These are phyloP conservation scores for Megalopta genalis DNA, from an alignment of 1,140 invertebrate genomes.

Conservation along the genomic window DNA sequence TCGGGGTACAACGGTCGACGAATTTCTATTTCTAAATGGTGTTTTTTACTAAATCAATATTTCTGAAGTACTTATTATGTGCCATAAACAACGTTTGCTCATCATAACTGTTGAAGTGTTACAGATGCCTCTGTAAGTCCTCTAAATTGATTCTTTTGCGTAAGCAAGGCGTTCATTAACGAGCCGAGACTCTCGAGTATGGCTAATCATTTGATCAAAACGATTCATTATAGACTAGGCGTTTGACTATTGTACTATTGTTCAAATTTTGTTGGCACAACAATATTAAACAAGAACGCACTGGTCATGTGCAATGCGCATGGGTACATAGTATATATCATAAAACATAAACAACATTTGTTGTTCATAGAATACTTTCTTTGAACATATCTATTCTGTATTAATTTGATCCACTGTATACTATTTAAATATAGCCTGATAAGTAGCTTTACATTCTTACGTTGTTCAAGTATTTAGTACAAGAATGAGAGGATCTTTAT, in stretches of 20 bases:
- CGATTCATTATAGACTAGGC: background rate
- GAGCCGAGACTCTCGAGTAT: background rate
- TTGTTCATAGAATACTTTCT: conserved; percentile 27
- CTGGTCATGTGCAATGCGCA: conserved; percentile 3
- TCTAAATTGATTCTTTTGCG: conserved; percentile 20
- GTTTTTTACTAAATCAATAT: conserved; percentile 52
- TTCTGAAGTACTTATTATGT: conserved; percentile 48
- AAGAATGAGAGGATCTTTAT: background rate
- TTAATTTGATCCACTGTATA: conserved; percentile 14
- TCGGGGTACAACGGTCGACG: conserved; percentile 27
- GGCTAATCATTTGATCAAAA: conserved; percentile 13
- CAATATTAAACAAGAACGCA: background rate
- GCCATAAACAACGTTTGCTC: conserved; percentile 51
- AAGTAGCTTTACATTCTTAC: conserved; percentile 18
- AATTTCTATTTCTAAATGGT: conserved; percentile 27
- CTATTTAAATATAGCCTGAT: background rate
- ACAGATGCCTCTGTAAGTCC: conserved; percentile 8
- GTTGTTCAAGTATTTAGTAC: conserved; percentile 24
- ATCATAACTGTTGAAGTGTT: conserved; percentile 11
- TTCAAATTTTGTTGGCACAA: conserved; percentile 26
- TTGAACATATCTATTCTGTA: conserved; percentile 32
- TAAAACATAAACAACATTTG: conserved; percentile 15
- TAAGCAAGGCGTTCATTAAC: background rate
- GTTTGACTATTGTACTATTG: conserved; percentile 13
- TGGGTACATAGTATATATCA: conserved; percentile 6